Percentiles rank a stretch among this genome's conserved stretches.
Evolutionary conservation across 2,113 vertebrate species (phyloP).

Genomic region (Verasper variegatus): DNA sequence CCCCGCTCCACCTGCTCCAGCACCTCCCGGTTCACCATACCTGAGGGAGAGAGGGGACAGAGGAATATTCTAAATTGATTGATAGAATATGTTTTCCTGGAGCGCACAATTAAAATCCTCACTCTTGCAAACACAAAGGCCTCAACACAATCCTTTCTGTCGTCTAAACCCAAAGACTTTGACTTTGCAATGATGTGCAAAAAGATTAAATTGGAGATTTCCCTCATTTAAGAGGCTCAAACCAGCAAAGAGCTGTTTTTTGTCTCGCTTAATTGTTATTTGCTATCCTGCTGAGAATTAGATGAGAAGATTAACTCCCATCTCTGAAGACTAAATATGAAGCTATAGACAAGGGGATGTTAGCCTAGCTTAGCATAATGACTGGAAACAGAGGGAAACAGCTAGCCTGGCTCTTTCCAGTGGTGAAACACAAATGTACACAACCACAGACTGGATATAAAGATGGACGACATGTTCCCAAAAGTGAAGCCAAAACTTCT

Average conservation of each 20-base stretch:
- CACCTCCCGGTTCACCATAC: conserved; percentile 97
- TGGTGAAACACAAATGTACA: too few species aligned
- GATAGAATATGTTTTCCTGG: too few species aligned
- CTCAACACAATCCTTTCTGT: background rate
- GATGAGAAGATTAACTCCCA: background rate
- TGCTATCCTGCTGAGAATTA: background rate
- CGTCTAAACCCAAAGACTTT: background rate
- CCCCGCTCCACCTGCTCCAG: conserved; percentile 96
- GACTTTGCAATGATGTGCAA: background rate
- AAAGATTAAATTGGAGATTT: background rate
- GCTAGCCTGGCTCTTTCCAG: too few species aligned
- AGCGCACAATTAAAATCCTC: background rate
- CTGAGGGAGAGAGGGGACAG: conserved; percentile 65
- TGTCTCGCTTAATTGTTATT: background rate
- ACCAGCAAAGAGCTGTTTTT: background rate
- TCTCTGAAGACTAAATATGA: background rate
- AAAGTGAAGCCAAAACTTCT: too few species aligned
- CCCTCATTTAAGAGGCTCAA: background rate
- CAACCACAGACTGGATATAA: too few species aligned
- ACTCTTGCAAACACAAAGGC: background rate
- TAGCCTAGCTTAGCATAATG: background rate
- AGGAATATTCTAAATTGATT: too few species aligned
- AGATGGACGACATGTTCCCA: too few species aligned
- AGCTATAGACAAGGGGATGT: background rate
- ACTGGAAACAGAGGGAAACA: background rate